Evolutionary conservation across 2,113 vertebrate species (phyloP), one percentile per base, ranked within the genome.

Genomic region (Ceyx margarethae): DNA sequence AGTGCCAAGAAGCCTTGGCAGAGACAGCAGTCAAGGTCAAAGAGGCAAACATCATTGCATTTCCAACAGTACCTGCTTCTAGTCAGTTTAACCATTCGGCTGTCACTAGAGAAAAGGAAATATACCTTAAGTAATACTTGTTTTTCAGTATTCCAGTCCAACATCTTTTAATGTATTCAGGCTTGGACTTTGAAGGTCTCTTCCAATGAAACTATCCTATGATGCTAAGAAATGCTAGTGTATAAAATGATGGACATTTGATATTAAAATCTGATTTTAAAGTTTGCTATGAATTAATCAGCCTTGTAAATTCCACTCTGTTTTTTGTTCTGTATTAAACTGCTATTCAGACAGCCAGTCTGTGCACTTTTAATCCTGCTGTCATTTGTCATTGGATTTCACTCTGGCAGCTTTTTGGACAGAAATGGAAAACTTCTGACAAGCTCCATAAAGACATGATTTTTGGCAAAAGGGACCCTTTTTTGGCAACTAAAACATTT

Each of bases 401-500:
- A 94, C 28, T 93, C 86, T 81, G 87, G 93, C 96, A 97, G 96
- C 51, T 97, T 96, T 96, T 95, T 97, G 97, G 95, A 97, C 73
- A 95, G 94, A 97, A 95, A 92, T 66, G 0, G 73, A 96, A 94
- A 64, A 81, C 64, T 96, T 95, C 51, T 97, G 96, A 97, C 96
- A 97, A 95, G 71, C 91, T 92, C 95, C 89, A 89, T 94, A 94
- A 96, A 96, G 92, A 95, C 40, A 72, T 87, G 79, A 91, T 91
- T 96, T 83, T 96, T 95, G 95, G 95, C 96, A 94, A 92, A 82
- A 91, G 57, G 73, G 64, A 37, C 77, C 77, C 87, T 88, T 90
- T 95, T 97, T 86, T 90, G 91, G 95, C 95, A 97, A 97, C 96
- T 97, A 97, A 96, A 95, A 95, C 80, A 89, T 96, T 95, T 96